These are phyloP conservation scores for Percina caprodes DNA, from an alignment of 2,113 vertebrate genomes.

Conservation along the genomic window DNA sequence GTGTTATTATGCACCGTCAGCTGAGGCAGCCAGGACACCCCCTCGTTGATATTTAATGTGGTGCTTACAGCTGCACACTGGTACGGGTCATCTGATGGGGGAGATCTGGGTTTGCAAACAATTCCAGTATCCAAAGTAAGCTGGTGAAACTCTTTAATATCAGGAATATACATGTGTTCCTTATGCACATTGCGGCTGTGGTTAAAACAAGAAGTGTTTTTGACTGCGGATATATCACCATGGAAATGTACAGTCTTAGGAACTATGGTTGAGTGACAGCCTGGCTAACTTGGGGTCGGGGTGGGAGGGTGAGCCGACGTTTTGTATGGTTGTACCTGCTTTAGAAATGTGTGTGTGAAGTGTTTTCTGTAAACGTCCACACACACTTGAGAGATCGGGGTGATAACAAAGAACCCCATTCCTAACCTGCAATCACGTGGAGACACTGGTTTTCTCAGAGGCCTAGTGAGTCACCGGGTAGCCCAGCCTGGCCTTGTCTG, in stretches of 20 bases:
- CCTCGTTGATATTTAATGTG: slow-evolving; percentile 34
- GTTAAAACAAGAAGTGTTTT: slow-evolving; percentile 34
- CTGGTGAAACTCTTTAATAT: slow-evolving; percentile 4
- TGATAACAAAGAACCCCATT: slow-evolving; percentile 35
- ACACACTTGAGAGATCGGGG: not conserved
- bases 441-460: slow-evolving; percentile 43
- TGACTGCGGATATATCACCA: slow-evolving; percentile 15
- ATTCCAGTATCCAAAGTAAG: not conserved
- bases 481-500: slow-evolving; percentile 41
- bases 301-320: slow-evolving; percentile 13
- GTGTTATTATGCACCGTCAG: slow-evolving; percentile 14
- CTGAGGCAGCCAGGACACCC: slow-evolving; percentile 18
- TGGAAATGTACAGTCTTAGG: slow-evolving; percentile 5
- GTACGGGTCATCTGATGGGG: not conserved
- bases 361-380: slow-evolving; percentile 48
- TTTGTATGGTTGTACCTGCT: slow-evolving; percentile 24
- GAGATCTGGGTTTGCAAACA: not conserved
- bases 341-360: slow-evolving; percentile 2
- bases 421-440: slow-evolving; percentile 30
- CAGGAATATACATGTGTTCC: not conserved
- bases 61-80: slow-evolving; percentile 14
- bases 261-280: slow-evolving; percentile 10
- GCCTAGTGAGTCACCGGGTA: slow-evolving; percentile 69
- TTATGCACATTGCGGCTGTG: slow-evolving; percentile 13
- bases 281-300: slow-evolving; percentile 9